phyloP scores from a whole-genome alignment of 2,797 vertebrate species.

The Sciaenops ocellatus region DNA sequence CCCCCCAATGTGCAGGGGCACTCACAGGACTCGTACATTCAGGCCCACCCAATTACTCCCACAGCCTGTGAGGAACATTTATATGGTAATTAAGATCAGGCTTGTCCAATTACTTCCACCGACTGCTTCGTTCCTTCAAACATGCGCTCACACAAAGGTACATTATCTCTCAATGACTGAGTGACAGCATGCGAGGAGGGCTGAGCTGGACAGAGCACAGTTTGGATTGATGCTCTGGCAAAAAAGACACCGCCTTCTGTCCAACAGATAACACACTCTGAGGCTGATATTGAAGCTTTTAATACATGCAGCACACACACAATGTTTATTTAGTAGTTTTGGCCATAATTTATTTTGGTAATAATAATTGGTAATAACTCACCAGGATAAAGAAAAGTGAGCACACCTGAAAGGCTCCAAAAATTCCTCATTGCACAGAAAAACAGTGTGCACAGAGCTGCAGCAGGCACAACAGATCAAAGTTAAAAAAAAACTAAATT shows the following conservation, averaged over 20 bases:
- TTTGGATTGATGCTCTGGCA: neutral
- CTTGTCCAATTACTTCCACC: conserved; percentile 13
- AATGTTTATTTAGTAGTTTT: neutral
- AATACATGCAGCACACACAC: too few species aligned
- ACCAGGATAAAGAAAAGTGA: neutral
- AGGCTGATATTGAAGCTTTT: neutral
- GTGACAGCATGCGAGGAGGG: neutral
- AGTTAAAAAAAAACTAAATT: too few species aligned
- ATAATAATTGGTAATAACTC: neutral
- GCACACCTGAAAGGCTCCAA: neutral
- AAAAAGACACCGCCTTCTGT: neutral
- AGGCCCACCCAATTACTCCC: conserved; percentile 3
- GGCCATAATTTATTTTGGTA: neutral
- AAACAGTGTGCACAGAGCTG: too few species aligned
- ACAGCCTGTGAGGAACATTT: conserved; percentile 8
- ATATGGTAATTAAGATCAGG: conserved; percentile 28
- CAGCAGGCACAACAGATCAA: too few species aligned
- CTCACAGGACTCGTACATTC: conserved; percentile 1
- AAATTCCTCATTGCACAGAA: too few species aligned
- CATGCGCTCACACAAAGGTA: conserved; percentile 3
- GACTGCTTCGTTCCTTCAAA: conserved; percentile 7
- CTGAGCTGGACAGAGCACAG: neutral
- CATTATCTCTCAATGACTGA: neutral
- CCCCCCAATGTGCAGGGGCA: neutral
- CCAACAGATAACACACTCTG: neutral